phyloP scores from a whole-genome alignment of 2,888 invertebrate genomes.

The Lapara coniferarum region DNA sequence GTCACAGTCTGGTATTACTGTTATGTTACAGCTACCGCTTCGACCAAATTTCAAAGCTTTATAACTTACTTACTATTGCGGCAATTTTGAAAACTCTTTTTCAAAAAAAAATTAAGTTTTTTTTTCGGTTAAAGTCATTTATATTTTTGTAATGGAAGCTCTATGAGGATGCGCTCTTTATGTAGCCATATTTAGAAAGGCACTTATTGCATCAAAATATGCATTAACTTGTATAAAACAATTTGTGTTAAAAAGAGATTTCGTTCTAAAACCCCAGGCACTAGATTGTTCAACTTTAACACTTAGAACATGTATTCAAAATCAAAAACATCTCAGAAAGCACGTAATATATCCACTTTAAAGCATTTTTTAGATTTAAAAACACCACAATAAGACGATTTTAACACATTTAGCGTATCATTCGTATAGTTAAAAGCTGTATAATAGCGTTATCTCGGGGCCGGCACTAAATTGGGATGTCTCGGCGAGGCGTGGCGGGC shows the following conservation, averaged over 20 bases:
- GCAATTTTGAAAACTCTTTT: too few relatives aligned
- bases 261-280: too few relatives aligned
- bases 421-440: conserved; percentile 82
- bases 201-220: neutral
- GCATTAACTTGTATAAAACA: too few relatives aligned
- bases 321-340: conserved; percentile 39
- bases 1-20: too few relatives aligned
- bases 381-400: conserved; percentile 71
- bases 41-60: too few relatives aligned
- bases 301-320: conserved; percentile 27
- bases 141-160: neutral
- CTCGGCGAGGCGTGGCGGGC: conserved; percentile 69
- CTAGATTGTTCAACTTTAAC: neutral
- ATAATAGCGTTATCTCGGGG: conserved; percentile 81
- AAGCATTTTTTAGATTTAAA: conserved; percentile 56
- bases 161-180: neutral
- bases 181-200: conserved; percentile 3
- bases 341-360: conserved; percentile 53
- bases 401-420: conserved; percentile 81
- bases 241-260: neutral
- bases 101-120: conserved; percentile 2
- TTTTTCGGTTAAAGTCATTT: neutral
- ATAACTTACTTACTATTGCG: too few relatives aligned
- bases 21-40: too few relatives aligned
- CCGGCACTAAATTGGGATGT: conserved; percentile 83